Conservation (phyloP, 1,140 invertebrate genomes). For the Drosophila bifasciata region DNA sequence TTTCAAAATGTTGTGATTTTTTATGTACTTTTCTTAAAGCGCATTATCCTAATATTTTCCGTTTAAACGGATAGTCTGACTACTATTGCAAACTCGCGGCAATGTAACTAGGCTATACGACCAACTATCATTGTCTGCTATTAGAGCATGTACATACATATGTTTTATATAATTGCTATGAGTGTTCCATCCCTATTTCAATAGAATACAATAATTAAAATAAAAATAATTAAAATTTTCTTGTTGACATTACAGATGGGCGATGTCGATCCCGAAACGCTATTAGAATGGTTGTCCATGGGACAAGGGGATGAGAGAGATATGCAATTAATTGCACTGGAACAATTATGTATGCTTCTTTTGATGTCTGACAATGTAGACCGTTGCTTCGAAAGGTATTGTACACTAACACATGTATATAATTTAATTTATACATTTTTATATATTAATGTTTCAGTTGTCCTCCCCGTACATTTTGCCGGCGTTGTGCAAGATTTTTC, state of each 20-base stretch:
- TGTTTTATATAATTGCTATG: neutral
- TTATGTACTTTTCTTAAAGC: no score
- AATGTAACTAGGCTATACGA: no score
- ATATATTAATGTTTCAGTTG: conserved; percentile 88
- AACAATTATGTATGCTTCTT: conserved; percentile 99
- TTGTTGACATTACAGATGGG: conserved; percentile 88
- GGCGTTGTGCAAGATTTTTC: conserved; percentile 98
- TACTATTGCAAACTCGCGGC: no score
- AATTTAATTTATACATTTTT: no score
- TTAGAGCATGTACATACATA: no score
- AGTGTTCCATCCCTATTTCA: conserved; percentile 28
- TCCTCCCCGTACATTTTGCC: conserved; percentile 99
- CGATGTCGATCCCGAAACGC: conserved; percentile 98
- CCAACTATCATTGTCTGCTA: no score
- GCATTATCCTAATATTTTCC: no score
- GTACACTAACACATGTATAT: conserved; percentile 1
- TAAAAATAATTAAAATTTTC: conserved; percentile 33
- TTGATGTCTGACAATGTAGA: conserved; percentile 99
- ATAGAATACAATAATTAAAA: conserved; percentile 11
- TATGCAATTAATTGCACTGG: conserved; percentile 98
- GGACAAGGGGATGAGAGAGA: conserved; percentile 98
- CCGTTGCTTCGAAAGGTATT: conserved; percentile 98
- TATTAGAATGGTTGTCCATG: conserved; percentile 99
- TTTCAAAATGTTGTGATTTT: no score
- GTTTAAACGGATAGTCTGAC: no score